Conservation (phyloP, 2,888 invertebrate genomes). For the Tipula confusa region DNA sequence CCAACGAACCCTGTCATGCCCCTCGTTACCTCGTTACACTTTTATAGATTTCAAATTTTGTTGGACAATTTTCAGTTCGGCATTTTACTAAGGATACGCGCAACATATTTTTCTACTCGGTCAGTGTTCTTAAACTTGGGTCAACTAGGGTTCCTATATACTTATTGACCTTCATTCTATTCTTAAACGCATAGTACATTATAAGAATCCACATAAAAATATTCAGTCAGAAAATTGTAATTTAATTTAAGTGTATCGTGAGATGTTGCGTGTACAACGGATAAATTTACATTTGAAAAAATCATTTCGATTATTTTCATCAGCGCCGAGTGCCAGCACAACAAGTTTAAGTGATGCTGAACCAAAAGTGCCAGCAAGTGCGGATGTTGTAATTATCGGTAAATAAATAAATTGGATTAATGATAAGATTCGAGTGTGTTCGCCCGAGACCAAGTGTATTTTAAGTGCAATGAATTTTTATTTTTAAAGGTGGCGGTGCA, state of each 20-base stretch:
- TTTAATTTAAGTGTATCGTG: conserved; percentile 3
- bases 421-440: neutral
- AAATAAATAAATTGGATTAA: conserved; percentile 41
- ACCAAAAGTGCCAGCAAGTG: conserved; percentile 40
- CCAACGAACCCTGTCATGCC: neutral
- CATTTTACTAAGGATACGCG: neutral
- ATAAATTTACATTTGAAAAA: neutral
- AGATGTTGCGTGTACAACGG: neutral
- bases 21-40: neutral
- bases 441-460: neutral
- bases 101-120: neutral
- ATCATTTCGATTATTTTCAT: neutral
- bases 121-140: neutral
- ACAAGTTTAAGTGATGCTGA: neutral
- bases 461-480: neutral
- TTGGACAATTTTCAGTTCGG: neutral
- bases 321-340: neutral
- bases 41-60: neutral
- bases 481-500: conserved; percentile 74
- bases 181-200: conserved; percentile 3
- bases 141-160: neutral
- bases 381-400: conserved; percentile 77
- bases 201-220: conserved; percentile 5
- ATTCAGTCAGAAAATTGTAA: neutral
- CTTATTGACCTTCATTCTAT: conserved; percentile 20